A percentile compares a stretch with the other conserved stretches of the same genome.
Conservation (phyloP, 2,888 invertebrate genomes). For the Bedellia somnulentella region DNA sequence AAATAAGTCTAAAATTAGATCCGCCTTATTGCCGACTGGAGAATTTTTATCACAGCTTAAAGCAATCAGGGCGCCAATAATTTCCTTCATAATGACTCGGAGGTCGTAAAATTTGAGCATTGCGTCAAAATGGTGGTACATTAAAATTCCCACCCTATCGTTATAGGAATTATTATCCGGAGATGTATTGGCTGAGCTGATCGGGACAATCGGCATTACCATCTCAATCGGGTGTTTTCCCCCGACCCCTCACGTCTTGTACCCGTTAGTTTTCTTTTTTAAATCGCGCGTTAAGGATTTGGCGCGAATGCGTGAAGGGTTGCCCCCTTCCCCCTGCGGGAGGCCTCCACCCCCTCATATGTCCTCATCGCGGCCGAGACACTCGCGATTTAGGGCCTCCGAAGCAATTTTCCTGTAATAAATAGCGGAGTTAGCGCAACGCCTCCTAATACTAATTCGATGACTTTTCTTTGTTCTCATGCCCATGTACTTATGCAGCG, state of each 20-base stretch:
- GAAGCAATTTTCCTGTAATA: constrained; percentile 25
- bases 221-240: constrained; percentile 40
- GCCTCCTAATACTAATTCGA: constrained; percentile 18
- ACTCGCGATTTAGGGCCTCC: constrained; percentile 16
- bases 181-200: constrained; percentile 29
- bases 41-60: constrained; percentile 60
- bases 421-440: constrained; percentile 18
- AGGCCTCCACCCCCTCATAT: constrained; percentile 33
- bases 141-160: constrained; percentile 61
- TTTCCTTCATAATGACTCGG: constrained; percentile 59
- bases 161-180: constrained; percentile 52
- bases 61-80: constrained; percentile 61
- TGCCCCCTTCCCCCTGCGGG: constrained; percentile 20
- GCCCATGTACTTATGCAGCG: too few species aligned
- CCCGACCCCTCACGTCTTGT: constrained; percentile 19
- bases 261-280: constrained; percentile 57
- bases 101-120: constrained; percentile 60
- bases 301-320: constrained; percentile 56
- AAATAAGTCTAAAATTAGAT: constrained; percentile 53
- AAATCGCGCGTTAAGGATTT: constrained; percentile 60
- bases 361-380: constrained; percentile 26
- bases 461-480: too few species aligned
- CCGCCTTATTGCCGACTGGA: constrained; percentile 58
- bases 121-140: constrained; percentile 61
- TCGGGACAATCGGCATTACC: constrained; percentile 54